phyloP scores from a whole-genome alignment of 2,888 invertebrate species.

The Limenitis arthemis region DNA sequence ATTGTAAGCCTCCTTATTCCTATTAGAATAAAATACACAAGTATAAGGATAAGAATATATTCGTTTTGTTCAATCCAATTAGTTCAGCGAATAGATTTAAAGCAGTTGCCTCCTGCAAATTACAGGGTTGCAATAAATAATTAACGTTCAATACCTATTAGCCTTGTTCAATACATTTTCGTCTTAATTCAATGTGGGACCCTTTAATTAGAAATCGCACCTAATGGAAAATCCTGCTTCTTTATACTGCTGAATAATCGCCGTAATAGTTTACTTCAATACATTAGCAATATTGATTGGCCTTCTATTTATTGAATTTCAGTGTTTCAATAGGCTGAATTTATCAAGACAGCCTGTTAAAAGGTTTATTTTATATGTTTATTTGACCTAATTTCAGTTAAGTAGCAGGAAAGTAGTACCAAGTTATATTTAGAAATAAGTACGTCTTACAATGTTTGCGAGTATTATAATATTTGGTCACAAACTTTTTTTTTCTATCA shows the following conservation, averaged over 20 bases:
- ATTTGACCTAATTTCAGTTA: neutral
- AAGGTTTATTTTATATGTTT: neutral
- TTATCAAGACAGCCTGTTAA: constrained; percentile 4
- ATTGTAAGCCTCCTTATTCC: no score
- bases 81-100: no score
- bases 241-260: constrained; percentile 15
- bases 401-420: neutral
- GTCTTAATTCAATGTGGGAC: constrained; percentile 1
- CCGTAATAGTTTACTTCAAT: constrained; percentile 13
- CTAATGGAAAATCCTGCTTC: constrained; percentile 15
- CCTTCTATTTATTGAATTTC: constrained; percentile 12
- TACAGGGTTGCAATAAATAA: constrained; percentile 3
- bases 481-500: no score
- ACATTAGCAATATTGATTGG: constrained; percentile 11
- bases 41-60: no score
- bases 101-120: no score
- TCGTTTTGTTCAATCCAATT: no score
- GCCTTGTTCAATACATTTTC: constrained; percentile 2
- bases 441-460: no score
- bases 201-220: constrained; percentile 9
- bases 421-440: neutral
- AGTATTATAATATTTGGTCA: no score
- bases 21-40: no score
- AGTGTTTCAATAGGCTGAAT: constrained; percentile 9
- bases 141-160: neutral